Percentiles rank a stretch among this genome's conserved stretches.
Conservation (phyloP, 2,113 vertebrate species). For the Mormyrus lacerda region DNA sequence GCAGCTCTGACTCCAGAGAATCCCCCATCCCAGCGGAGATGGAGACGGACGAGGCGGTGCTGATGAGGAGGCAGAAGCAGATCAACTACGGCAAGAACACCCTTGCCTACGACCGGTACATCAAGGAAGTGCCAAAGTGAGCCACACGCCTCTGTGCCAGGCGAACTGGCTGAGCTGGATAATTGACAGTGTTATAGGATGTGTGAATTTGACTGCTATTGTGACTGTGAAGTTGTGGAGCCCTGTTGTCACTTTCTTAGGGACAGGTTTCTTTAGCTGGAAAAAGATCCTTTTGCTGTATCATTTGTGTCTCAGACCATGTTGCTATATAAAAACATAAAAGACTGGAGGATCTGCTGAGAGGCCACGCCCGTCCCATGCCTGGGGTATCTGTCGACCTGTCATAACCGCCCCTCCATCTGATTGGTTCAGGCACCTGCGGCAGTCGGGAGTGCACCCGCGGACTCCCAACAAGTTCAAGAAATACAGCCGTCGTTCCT, state of each 20-base stretch:
- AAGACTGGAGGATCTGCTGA: not conserved
- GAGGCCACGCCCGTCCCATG: not conserved
- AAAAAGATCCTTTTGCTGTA: not conserved
- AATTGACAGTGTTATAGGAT: not conserved
- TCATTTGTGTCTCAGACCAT: not conserved
- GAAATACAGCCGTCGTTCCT: constrained; percentile 93
- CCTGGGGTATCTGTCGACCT: not conserved
- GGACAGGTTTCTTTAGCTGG: not conserved
- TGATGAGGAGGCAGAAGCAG: constrained; percentile 91
- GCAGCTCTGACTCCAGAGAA: constrained; percentile 85
- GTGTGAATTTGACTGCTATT: not conserved
- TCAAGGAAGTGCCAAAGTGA: constrained; percentile 86
- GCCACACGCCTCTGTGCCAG: not conserved
- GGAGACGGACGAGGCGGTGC: constrained; percentile 81
- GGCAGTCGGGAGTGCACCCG: constrained; percentile 81
- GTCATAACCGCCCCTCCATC: not conserved
- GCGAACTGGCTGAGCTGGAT: not conserved
- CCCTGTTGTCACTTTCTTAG: not conserved
- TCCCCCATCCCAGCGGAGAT: constrained; percentile 63
- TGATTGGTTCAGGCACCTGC: constrained; percentile 63
- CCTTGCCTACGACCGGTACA: constrained; percentile 84
- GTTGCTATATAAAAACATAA: not conserved
- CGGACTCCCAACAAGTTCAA: constrained; percentile 95
- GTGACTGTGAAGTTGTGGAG: not conserved
- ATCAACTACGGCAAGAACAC: constrained; percentile 97